These are phyloP conservation scores for Diplolepis rosae DNA, from an alignment of 2,888 invertebrate genomes.

Conservation along the genomic window DNA sequence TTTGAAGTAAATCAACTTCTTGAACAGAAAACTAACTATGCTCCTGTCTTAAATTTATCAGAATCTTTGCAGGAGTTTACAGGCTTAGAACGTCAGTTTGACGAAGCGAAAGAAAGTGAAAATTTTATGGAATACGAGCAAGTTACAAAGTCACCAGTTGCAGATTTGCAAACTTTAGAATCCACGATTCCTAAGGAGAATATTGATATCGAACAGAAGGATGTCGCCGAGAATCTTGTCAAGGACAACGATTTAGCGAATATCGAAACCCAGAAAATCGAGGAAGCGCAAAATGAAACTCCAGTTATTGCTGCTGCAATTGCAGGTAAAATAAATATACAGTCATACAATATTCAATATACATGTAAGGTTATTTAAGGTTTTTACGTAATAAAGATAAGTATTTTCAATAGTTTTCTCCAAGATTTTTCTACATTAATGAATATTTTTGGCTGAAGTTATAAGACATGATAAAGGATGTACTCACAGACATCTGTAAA, in stretches of 20 bases:
- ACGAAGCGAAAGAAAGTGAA: conserved; percentile 78
- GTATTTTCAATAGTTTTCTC: no score
- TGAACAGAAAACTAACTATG: conserved; percentile 38
- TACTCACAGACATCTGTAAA: no score
- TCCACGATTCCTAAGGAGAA: conserved; percentile 48
- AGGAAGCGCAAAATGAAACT: conserved; percentile 8
- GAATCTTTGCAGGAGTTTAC: conserved; percentile 66
- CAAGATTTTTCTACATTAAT: no score
- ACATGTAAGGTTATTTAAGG: no score
- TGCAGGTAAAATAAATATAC: conserved; percentile 15
- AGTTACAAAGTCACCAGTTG: no score
- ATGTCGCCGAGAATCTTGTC: conserved; percentile 12
- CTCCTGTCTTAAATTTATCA: conserved; percentile 55
- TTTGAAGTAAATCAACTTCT: conserved; percentile 36
- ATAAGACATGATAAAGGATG: no score
- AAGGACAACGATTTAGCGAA: conserved; percentile 9
- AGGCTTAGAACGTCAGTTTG: conserved; percentile 60
- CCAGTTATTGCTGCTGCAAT: conserved; percentile 1
- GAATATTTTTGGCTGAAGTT: no score
- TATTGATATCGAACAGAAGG: conserved; percentile 36
- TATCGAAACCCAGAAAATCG: conserved; percentile 19
- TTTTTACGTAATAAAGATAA: no score
- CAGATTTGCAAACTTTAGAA: no score
- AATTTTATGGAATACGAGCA: conserved; percentile 6
- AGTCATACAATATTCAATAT: no score